Conservation (phyloP, 2,888 invertebrate species). For the Pantelozetes paolii region DNA sequence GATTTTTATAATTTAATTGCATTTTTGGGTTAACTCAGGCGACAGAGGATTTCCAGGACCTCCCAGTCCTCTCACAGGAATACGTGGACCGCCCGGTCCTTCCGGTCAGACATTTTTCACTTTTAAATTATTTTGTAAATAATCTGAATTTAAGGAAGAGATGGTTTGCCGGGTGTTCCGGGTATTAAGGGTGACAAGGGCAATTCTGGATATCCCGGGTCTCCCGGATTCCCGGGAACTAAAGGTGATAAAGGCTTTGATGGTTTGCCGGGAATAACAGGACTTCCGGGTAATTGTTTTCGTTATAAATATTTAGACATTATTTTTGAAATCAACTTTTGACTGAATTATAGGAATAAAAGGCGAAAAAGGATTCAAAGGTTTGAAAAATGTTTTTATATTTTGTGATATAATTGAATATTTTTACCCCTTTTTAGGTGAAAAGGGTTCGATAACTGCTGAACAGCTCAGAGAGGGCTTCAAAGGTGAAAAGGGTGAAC, state of each 20-base stretch:
- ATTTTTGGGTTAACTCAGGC: no score
- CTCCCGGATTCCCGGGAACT: constrained; percentile 46
- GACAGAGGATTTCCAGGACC: constrained; percentile 16
- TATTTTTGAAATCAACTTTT: no score
- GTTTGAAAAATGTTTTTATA: background rate
- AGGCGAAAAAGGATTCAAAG: constrained; percentile 55
- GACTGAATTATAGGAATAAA: constrained; percentile 45
- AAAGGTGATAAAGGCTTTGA: constrained; percentile 44
- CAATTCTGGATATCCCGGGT: constrained; percentile 45
- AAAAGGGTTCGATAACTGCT: background rate
- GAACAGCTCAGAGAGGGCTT: background rate
- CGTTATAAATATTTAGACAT: background rate
- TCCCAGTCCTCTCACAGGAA: background rate
- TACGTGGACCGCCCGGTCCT: background rate
- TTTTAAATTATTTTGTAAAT: no score
- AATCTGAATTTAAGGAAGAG: constrained; percentile 46
- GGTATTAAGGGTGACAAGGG: constrained; percentile 56
- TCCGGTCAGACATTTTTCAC: background rate
- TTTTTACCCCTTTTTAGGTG: background rate
- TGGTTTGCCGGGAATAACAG: constrained; percentile 39
- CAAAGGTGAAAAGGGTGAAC: constrained; percentile 43
- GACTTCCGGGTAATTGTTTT: constrained; percentile 3
- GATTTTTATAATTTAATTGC: no score
- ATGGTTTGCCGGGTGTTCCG: constrained; percentile 68
- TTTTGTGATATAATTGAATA: background rate